These are phyloP conservation scores for Scaptomyza hsui DNA, from an alignment of 1,140 invertebrate genomes.

Conservation along the genomic window DNA sequence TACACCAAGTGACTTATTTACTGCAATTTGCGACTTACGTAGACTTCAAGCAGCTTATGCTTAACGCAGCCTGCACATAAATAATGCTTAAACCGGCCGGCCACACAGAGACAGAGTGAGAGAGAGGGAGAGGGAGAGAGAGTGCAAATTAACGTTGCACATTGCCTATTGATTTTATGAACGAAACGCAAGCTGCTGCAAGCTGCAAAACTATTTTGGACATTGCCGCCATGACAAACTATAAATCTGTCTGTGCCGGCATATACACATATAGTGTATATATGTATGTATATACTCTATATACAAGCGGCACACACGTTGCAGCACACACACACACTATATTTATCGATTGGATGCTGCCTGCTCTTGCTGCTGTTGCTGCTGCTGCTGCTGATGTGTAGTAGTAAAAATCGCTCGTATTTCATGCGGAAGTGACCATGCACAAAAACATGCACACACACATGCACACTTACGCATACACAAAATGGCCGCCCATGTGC, in stretches of 20 bases:
- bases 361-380: slow-evolving; percentile 30
- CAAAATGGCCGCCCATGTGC: slow-evolving; percentile 57
- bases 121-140: not conserved
- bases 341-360: slow-evolving; percentile 36
- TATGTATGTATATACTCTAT: slow-evolving; percentile 52
- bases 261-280: slow-evolving; percentile 67
- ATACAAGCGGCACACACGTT: slow-evolving; percentile 44
- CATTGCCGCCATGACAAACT: slow-evolving; percentile 71
- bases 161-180: slow-evolving; percentile 77
- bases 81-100: slow-evolving; percentile 63
- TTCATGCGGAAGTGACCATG: slow-evolving; percentile 79
- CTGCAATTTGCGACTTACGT: slow-evolving; percentile 29
- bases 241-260: slow-evolving; percentile 79
- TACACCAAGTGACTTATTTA: slow-evolving; percentile 44
- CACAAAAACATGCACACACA: slow-evolving; percentile 27
- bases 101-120: not conserved
- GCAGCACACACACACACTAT: not conserved
- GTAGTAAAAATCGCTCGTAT: slow-evolving; percentile 79
- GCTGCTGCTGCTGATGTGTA: slow-evolving; percentile 72
- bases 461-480: slow-evolving; percentile 7
- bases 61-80: slow-evolving; percentile 32
- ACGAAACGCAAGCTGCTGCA: slow-evolving; percentile 48
- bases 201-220: slow-evolving; percentile 66
- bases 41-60: slow-evolving; percentile 6
- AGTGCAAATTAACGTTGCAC: slow-evolving; percentile 11